Percentiles rank a stretch among this genome's conserved stretches.
These are phyloP conservation scores for Bombus huntii DNA, from an alignment of 1,140 invertebrate genomes.

Conservation along the genomic window DNA sequence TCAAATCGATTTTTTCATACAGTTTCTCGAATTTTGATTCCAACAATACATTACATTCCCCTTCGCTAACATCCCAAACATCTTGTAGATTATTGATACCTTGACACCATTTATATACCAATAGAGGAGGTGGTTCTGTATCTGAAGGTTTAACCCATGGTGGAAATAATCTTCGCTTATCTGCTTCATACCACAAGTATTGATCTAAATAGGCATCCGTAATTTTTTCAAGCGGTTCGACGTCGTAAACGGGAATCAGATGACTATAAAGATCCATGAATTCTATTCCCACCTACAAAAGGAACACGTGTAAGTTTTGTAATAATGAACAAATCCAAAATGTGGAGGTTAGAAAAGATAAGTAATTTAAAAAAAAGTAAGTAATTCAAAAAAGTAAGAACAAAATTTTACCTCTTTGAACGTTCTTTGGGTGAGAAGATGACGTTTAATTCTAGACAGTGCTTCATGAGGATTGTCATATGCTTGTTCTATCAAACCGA, in stretches of 20 bases:
- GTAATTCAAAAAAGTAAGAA: no score
- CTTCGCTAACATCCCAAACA: slow-evolving; percentile 99
- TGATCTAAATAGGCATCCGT: slow-evolving; percentile 99
- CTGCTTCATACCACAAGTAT: slow-evolving; percentile 99
- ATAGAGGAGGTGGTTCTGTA: slow-evolving; percentile 97
- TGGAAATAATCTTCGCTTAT: slow-evolving; percentile 97
- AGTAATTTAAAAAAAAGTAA: background rate
- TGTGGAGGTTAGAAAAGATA: background rate
- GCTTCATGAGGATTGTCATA: slow-evolving; percentile 99
- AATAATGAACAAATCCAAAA: slow-evolving; percentile 40
- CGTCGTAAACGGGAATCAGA: slow-evolving; percentile 99
- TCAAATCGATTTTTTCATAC: slow-evolving; percentile 99
- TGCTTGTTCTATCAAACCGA: slow-evolving; percentile 99
- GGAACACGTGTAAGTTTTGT: background rate
- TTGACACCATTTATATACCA: slow-evolving; percentile 99
- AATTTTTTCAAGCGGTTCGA: slow-evolving; percentile 99
- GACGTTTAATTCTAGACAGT: slow-evolving; percentile 99
- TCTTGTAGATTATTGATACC: slow-evolving; percentile 99
- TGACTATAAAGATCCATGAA: slow-evolving; percentile 99
- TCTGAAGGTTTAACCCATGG: slow-evolving; percentile 99
- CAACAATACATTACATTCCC: slow-evolving; percentile 99
- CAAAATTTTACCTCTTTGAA: slow-evolving; percentile 93
- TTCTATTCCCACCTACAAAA: slow-evolving; percentile 94
- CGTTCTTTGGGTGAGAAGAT: slow-evolving; percentile 97
- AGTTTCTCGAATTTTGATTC: slow-evolving; percentile 99